These are phyloP conservation scores for Pegea sp. DNA, from an alignment of 23 tunicate species.

Conservation along the genomic window DNA sequence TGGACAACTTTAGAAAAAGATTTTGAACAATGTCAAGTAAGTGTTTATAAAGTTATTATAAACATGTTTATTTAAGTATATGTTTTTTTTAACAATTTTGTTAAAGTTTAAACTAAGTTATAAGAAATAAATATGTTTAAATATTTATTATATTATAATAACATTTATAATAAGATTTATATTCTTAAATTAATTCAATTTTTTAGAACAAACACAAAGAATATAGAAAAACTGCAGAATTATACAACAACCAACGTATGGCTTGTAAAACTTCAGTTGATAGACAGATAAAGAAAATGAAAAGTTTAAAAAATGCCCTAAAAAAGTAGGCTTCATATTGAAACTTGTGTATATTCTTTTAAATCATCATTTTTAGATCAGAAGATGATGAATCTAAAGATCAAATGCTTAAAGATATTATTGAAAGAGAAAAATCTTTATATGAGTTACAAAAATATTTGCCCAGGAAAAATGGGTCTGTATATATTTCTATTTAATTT, in stretches of 20 bases:
- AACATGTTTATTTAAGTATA: too few species aligned
- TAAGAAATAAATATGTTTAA: too few species aligned
- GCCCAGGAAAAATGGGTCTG: constrained; percentile 77
- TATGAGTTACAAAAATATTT: constrained; percentile 34
- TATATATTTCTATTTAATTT: neutral
- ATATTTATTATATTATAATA: too few species aligned
- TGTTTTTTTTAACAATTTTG: too few species aligned
- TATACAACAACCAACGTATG: constrained; percentile 31
- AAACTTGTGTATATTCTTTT: neutral
- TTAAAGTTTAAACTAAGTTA: too few species aligned
- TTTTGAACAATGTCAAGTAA: constrained; percentile 38
- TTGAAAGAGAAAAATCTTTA: constrained; percentile 21
- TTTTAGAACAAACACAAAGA: constrained; percentile 37
- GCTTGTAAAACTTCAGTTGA: constrained; percentile 32
- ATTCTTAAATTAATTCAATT: too few species aligned
- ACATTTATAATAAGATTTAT: too few species aligned
- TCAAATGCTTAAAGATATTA: constrained; percentile 29
- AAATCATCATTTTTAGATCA: constrained; percentile 19
- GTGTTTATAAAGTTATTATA: neutral
- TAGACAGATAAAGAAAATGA: constrained; percentile 35
- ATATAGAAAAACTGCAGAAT: constrained; percentile 56
- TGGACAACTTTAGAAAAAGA: constrained; percentile 27
- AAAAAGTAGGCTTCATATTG: constrained; percentile 12
- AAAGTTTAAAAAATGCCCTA: constrained; percentile 17
- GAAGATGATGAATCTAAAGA: constrained; percentile 16